Base-by-base conservation (phyloP, 2,113 vertebrate genomes). In the Anguilla japonica region DNA sequence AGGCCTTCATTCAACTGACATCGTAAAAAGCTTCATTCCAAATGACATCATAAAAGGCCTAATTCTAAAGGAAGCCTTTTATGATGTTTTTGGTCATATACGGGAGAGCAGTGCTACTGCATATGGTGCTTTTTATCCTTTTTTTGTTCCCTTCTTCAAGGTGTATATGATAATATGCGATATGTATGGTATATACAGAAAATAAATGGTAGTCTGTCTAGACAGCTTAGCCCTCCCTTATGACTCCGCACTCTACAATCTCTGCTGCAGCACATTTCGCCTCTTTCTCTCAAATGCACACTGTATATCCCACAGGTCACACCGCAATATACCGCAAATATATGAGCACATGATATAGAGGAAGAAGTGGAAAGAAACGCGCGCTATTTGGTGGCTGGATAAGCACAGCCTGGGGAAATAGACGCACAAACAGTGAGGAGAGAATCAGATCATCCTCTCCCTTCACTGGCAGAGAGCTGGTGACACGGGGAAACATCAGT, bases 341-440 rank as follows among this genome's bases (percentile, higher is more conserved):
- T 29, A 85, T 40, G 71, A 75, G 18, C 46, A 18, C 34, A 41
- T 41, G 80, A 18, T 26, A 41, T 20, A 85, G 56, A 41, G 46
- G 53, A 57, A 57, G 34, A 78, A 41, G 79, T 53, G 75, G 84
- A 80, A 85, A 56, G 46, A 80, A 80, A 80, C 80, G 43, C 41
- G 84, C 80, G 71, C 39, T 57, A 7, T 53, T 13, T 16, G 34
- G 75, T 56, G 67, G 20, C 79, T 80, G 50, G 7, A 11, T 46
- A 39, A 57, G 11, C 34, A 11, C 20, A 20, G 84, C 84, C 84
- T 39, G 50, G 34, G 78, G 53, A 29, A 41, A 46, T 29, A 34
- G 9, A 75, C 26, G 4, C 60, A 67, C 60, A 67, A 20, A 67
- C 60, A 67, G 60, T 0, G 56, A 14, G 50, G 50, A 9, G 50